Evolutionary conservation across 2,797 vertebrate genomes (phyloP).

Genomic region (Eulemur rubriventer): DNA sequence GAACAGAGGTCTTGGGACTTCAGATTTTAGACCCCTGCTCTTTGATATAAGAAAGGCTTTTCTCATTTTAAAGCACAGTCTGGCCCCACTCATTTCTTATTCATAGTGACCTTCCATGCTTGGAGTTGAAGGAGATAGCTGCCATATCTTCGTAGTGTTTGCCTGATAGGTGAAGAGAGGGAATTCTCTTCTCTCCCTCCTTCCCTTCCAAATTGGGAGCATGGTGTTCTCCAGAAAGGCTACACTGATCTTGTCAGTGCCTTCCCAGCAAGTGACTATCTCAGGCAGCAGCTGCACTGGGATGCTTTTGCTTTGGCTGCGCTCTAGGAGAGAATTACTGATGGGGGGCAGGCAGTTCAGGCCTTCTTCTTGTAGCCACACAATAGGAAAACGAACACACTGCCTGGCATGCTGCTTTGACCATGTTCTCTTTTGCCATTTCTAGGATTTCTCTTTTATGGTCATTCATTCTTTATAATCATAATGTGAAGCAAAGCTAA

Average conservation of each 20-base stretch:
- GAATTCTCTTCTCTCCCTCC: conserved; percentile 20
- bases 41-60: background rate
- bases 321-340: background rate
- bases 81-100: background rate
- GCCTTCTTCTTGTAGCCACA: background rate
- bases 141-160: background rate
- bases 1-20: conserved; percentile 14
- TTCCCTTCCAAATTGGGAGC: background rate
- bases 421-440: conserved; percentile 28
- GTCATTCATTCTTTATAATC: conserved; percentile 39
- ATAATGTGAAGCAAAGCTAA: conserved; percentile 44
- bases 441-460: background rate
- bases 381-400: background rate
- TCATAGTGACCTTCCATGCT: background rate
- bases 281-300: background rate
- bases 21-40: background rate
- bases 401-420: conserved; percentile 15
- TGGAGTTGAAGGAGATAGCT: background rate
- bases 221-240: conserved; percentile 23
- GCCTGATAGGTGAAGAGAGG: background rate
- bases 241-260: background rate
- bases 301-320: background rate
- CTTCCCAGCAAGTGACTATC: background rate
- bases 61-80: background rate
- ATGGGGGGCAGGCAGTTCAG: background rate